A percentile compares a stretch with the other conserved stretches of the same genome.
Evolutionary conservation across 53 echinoderm and acorn worm genomes (phyloP).

Genomic region (Zoroaster sp.): DNA sequence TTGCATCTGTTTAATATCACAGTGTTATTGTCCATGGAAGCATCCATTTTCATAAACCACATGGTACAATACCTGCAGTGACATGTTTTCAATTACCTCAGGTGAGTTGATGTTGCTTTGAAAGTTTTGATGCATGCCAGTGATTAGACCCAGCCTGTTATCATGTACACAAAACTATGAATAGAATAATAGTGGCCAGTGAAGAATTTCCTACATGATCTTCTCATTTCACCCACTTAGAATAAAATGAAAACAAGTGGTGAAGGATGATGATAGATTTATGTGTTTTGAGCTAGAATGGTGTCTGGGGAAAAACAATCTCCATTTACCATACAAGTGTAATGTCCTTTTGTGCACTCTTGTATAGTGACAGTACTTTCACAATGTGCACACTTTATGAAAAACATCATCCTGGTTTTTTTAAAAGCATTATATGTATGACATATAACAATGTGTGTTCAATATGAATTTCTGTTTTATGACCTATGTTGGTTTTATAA

Average conservation of each 20-base stretch:
- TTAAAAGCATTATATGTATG: too few species aligned
- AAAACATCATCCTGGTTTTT: too few species aligned
- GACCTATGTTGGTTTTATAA: too few species aligned
- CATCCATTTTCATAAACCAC: too few species aligned
- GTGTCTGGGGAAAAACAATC: neutral
- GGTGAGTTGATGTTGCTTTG: neutral
- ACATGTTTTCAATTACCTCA: neutral
- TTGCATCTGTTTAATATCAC: too few species aligned
- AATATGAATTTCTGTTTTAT: too few species aligned
- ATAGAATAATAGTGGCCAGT: neutral
- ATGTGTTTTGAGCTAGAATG: neutral
- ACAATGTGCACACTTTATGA: too few species aligned
- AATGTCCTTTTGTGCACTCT: too few species aligned
- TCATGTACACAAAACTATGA: neutral
- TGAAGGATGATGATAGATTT: neutral
- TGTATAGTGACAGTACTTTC: too few species aligned
- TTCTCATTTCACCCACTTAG: neutral
- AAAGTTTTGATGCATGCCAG: neutral
- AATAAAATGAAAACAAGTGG: conserved; percentile 6
- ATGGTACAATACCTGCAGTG: neutral
- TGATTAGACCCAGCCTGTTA: neutral
- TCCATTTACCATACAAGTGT: too few species aligned
- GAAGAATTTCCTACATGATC: conserved; percentile 1
- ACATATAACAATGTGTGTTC: too few species aligned
- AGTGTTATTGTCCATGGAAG: too few species aligned